These are phyloP conservation scores for Ptilorrhoa leucosticta DNA, from an alignment of 2,113 vertebrate species.

Conservation along the genomic window DNA sequence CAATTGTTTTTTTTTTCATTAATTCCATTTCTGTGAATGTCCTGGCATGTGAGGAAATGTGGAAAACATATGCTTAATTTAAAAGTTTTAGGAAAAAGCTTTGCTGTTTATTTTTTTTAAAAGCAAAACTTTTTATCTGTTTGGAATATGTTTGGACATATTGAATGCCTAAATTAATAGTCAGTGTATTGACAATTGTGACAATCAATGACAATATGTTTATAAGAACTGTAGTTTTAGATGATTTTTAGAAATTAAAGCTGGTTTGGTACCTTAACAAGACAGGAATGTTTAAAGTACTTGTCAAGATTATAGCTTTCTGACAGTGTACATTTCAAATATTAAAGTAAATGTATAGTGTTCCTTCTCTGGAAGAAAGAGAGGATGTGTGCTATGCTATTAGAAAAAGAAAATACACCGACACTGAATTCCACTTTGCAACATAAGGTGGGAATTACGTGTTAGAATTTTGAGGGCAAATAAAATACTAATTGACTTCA, in stretches of 20 bases:
- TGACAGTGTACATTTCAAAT: neutral
- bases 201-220: neutral
- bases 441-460: neutral
- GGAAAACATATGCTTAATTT: neutral
- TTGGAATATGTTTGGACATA: neutral
- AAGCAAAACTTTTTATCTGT: neutral
- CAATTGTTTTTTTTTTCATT: neutral
- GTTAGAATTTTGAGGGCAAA: neutral
- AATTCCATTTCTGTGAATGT: neutral
- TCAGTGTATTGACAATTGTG: neutral
- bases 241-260: neutral
- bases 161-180: neutral
- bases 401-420: neutral
- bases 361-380: neutral
- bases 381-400: neutral
- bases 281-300: neutral
- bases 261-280: neutral
- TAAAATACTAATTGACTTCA: neutral
- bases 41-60: neutral
- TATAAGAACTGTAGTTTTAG: neutral
- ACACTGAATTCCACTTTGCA: neutral
- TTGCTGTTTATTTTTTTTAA: neutral
- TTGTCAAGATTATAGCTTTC: neutral
- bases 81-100: neutral
- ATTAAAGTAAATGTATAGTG: neutral